phyloP scores from a whole-genome alignment of 1,140 invertebrate genomes.

The Drosophila nasuta region DNA sequence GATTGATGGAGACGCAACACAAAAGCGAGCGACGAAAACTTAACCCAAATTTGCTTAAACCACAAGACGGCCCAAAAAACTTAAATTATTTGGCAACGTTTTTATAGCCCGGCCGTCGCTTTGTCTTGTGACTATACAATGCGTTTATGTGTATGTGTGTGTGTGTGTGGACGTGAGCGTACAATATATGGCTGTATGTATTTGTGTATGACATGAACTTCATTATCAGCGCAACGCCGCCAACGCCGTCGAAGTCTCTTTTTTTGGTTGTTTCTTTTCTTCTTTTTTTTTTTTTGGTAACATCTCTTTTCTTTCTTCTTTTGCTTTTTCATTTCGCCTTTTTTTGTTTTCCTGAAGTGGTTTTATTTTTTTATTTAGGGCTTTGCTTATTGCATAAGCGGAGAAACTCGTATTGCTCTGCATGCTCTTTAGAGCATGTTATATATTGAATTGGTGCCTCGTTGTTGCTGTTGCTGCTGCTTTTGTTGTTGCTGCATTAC shows the following conservation, averaged over 20 bases:
- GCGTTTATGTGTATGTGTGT: not conserved
- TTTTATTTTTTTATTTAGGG: conserved; percentile 82
- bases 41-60: conserved; percentile 76
- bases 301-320: conserved; percentile 65
- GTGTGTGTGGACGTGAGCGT: conserved; percentile 17
- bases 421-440: conserved; percentile 78
- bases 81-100: conserved; percentile 80
- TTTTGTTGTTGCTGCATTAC: conserved; percentile 25
- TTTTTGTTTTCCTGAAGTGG: conserved; percentile 71
- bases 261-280: conserved; percentile 19
- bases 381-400: conserved; percentile 79
- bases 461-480: not conserved
- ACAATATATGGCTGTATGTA: not conserved
- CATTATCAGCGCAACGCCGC: conserved; percentile 67
- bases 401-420: conserved; percentile 75
- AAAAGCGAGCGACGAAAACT: conserved; percentile 56
- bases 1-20: conserved; percentile 33
- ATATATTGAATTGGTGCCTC: conserved; percentile 50
- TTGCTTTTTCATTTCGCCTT: conserved; percentile 32
- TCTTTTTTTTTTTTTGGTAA: conserved; percentile 56
- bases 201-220: conserved; percentile 72
- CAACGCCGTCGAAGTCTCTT: conserved; percentile 43
- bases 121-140: conserved; percentile 64
- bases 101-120: conserved; percentile 70
- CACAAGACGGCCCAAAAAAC: conserved; percentile 62